Percentiles rank a stretch among this genome's conserved stretches.
Evolutionary conservation across 2,797 vertebrate genomes (phyloP).

Genomic region (Characodon lateralis): DNA sequence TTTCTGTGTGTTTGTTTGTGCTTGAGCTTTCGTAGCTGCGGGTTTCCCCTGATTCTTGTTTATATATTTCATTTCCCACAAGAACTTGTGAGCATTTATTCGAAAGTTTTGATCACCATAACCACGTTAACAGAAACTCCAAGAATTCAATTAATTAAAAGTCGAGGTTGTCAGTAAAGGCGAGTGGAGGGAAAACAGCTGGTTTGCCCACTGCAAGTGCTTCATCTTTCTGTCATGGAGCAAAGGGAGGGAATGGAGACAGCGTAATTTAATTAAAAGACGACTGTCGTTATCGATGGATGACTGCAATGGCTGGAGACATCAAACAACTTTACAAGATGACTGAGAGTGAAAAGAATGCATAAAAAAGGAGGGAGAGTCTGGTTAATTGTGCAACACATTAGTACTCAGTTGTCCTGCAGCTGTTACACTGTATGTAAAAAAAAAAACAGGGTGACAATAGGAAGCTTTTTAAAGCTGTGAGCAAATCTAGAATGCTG

Average conservation of each 20-base stretch:
- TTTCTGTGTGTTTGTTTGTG: neutral
- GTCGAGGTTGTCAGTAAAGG: slow-evolving; percentile 28
- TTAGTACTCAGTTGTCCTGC: slow-evolving; percentile 14
- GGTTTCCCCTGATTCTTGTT: neutral
- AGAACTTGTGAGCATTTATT: slow-evolving; percentile 34
- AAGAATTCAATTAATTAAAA: slow-evolving; percentile 64
- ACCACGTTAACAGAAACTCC: slow-evolving; percentile 48
- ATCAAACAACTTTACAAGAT: slow-evolving; percentile 67
- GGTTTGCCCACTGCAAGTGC: slow-evolving; percentile 67
- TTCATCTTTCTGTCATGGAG: slow-evolving; percentile 78
- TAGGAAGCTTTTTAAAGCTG: slow-evolving; percentile 28
- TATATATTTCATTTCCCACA: neutral
- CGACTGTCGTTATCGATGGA: slow-evolving; percentile 72
- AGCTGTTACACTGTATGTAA: slow-evolving; percentile 4
- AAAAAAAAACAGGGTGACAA: slow-evolving; percentile 18
- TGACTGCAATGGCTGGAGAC: slow-evolving; percentile 64
- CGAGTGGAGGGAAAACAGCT: slow-evolving; percentile 69
- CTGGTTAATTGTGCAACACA: slow-evolving; percentile 46
- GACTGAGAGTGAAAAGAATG: slow-evolving; percentile 55
- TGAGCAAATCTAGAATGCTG: slow-evolving; percentile 23
- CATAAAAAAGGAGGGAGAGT: slow-evolving; percentile 13
- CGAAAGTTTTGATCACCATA: slow-evolving; percentile 50
- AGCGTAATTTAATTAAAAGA: slow-evolving; percentile 77
- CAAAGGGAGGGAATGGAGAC: slow-evolving; percentile 72
- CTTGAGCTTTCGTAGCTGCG: neutral